phyloP scores from a whole-genome alignment of 2,113 vertebrate genomes.

The Prionailurus bengalensis region DNA sequence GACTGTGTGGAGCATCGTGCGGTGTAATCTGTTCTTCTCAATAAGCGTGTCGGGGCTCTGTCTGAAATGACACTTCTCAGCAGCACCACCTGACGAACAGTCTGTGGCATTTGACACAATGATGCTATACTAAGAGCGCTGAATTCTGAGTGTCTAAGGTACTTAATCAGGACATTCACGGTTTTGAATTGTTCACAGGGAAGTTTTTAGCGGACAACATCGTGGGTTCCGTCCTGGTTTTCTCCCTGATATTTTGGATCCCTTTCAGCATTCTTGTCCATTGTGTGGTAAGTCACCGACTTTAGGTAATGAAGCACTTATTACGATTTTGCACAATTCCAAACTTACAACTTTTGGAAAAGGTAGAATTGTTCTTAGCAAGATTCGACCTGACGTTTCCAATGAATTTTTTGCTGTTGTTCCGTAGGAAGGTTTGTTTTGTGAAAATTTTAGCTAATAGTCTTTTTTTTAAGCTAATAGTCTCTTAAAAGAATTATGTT shows the following conservation, averaged over 20 bases:
- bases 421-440: neutral
- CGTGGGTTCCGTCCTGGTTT: conserved; percentile 98
- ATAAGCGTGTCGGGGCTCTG: accelerated
- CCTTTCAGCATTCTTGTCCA: conserved; percentile 99
- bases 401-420: no score
- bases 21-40: accelerated
- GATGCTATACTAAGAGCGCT: accelerated
- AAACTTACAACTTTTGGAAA: neutral
- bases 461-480: neutral
- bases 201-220: conserved; percentile 99
- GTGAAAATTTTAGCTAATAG: neutral
- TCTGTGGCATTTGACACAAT: neutral
- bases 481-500: no score
- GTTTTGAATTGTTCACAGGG: conserved; percentile 86
- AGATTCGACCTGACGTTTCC: neutral
- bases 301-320: neutral
- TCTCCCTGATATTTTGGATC: conserved; percentile 98
- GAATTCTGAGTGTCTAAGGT: neutral
- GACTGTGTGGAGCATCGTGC: accelerated
- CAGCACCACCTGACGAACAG: accelerated
- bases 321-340: neutral
- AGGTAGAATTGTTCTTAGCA: neutral
- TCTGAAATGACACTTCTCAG: no score
- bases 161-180: neutral
- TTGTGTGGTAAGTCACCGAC: conserved; percentile 94